A percentile compares a stretch with the other conserved stretches of the same genome.
Evolutionary conservation across 2,113 vertebrate genomes (phyloP).

Genomic region (Pluvianellus socialis): DNA sequence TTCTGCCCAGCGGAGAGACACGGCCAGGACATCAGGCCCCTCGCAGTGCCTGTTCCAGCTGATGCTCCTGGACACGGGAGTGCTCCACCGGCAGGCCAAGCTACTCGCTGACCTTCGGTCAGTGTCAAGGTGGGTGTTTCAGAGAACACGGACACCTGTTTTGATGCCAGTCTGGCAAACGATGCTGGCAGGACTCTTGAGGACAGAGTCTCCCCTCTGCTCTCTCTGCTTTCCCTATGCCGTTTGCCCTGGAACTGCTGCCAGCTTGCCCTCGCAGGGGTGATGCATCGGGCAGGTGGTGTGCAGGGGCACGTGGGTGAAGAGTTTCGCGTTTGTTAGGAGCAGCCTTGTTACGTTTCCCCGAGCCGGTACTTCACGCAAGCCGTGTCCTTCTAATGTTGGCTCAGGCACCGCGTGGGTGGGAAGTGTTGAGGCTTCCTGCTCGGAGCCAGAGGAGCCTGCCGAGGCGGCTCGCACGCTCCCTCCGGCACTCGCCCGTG

Average conservation of each 20-base stretch:
- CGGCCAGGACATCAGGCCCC: background rate
- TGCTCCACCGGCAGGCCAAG: background rate
- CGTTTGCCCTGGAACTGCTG: background rate
- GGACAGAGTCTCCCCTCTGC: background rate
- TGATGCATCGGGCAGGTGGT: background rate
- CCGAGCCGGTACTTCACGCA: background rate
- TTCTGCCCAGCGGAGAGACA: background rate
- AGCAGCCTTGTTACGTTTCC: background rate
- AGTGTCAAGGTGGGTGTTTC: background rate
- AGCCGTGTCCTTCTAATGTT: constrained; percentile 49
- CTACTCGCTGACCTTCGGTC: background rate
- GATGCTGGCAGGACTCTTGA: background rate
- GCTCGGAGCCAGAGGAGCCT: rapidly evolving
- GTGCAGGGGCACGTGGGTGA: background rate
- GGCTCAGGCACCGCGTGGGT: constrained; percentile 10
- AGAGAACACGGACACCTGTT: background rate
- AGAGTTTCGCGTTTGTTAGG: background rate
- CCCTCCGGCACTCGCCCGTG: background rate
- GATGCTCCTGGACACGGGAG: background rate
- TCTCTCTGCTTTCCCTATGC: background rate
- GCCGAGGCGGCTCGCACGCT: rapidly evolving
- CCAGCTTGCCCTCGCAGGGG: background rate
- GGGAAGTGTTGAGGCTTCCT: background rate
- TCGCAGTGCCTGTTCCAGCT: rapidly evolving
- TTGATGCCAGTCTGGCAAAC: background rate